These are phyloP conservation scores for Aphodius sticticus DNA, from an alignment of 2,888 invertebrate genomes.

Conservation along the genomic window DNA sequence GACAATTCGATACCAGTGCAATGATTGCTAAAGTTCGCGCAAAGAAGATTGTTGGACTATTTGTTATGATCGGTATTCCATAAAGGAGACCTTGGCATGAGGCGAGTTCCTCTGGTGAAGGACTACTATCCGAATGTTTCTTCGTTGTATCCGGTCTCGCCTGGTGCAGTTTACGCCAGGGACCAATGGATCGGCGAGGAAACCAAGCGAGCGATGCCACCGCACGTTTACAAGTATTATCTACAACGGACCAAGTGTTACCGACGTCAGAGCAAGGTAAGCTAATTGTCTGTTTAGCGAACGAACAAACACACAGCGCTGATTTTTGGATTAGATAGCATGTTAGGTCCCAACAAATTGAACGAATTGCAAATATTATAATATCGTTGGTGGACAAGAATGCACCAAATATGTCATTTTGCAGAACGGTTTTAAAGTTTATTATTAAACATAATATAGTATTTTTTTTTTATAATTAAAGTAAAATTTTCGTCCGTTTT, in stretches of 20 bases:
- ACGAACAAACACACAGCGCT: neutral
- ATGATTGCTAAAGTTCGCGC: neutral
- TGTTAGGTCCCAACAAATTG: too few relatives aligned
- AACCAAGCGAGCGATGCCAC: conserved; percentile 68
- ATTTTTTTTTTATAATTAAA: too few relatives aligned
- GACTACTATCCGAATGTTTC: conserved; percentile 57
- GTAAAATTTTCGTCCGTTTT: too few relatives aligned
- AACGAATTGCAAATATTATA: too few relatives aligned
- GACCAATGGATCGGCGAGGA: conserved; percentile 72
- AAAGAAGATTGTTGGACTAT: conserved; percentile 6
- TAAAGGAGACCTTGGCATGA: conserved; percentile 50
- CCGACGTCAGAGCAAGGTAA: conserved; percentile 59
- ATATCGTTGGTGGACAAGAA: too few relatives aligned
- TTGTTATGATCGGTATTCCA: neutral
- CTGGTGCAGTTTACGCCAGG: conserved; percentile 43
- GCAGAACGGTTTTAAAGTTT: neutral
- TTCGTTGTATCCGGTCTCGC: conserved; percentile 51
- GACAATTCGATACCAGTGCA: neutral
- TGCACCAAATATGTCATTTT: neutral
- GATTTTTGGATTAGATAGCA: too few relatives aligned
- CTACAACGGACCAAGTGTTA: conserved; percentile 61
- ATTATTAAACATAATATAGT: too few relatives aligned
- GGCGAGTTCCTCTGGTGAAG: conserved; percentile 56
- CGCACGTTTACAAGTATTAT: conserved; percentile 74
- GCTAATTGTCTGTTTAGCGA: conserved; percentile 33